Conservation (phyloP, 2,888 invertebrate genomes). For the Hydraecia micacea region DNA sequence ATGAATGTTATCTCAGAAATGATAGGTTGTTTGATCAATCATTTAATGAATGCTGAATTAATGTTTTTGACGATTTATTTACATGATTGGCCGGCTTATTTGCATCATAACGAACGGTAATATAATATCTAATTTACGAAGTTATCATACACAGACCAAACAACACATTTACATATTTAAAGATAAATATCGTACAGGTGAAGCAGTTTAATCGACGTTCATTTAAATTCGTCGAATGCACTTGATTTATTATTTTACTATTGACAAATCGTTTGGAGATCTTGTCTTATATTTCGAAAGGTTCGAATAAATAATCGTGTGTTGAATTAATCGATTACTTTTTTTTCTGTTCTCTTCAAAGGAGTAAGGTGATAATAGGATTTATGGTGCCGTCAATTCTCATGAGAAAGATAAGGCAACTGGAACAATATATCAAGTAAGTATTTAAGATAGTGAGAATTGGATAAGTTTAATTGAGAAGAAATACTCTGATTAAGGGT, state of each 20-base stretch:
- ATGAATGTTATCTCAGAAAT: constrained; percentile 24
- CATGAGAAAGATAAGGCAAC: constrained; percentile 43
- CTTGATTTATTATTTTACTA: constrained; percentile 67
- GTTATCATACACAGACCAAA: constrained; percentile 51
- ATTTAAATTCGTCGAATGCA: constrained; percentile 66
- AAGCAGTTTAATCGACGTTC: constrained; percentile 62
- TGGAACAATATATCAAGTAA: constrained; percentile 38
- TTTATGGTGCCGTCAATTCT: constrained; percentile 54
- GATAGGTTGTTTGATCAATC: constrained; percentile 35
- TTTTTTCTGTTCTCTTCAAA: constrained; percentile 40
- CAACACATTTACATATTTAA: constrained; percentile 61
- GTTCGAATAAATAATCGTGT: constrained; percentile 44
- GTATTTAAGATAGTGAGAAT: constrained; percentile 40
- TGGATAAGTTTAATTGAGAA: constrained; percentile 41
- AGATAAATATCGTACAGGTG: constrained; percentile 63
- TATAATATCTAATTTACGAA: constrained; percentile 55
- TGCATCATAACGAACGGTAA: constrained; percentile 48
- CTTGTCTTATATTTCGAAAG: constrained; percentile 61
- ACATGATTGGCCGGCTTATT: constrained; percentile 26
- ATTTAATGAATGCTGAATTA: constrained; percentile 28
- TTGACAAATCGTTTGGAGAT: constrained; percentile 68
- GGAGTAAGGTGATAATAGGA: constrained; percentile 57
- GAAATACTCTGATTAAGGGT: constrained; percentile 1
- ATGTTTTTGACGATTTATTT: constrained; percentile 38
- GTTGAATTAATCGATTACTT: constrained; percentile 62